A percentile compares a stretch with the other conserved stretches of the same genome.
Evolutionary conservation across 2,888 invertebrate genomes (phyloP).

Genomic region (Trilocha varians): DNA sequence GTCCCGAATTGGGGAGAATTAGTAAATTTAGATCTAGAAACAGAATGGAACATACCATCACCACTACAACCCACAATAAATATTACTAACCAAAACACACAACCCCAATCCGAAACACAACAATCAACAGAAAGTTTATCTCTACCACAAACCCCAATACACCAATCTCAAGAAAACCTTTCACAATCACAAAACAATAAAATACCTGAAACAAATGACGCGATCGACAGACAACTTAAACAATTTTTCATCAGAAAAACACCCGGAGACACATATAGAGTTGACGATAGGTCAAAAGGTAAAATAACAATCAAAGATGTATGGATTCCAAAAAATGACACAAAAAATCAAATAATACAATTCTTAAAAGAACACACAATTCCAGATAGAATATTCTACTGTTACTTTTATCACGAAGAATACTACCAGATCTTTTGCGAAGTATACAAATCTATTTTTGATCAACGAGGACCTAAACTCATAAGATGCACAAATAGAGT

Average conservation of each 20-base stretch:
- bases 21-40: constrained; percentile 6
- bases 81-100: not conserved
- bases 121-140: no score
- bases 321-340: constrained; percentile 14
- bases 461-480: constrained; percentile 16
- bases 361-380: constrained; percentile 14
- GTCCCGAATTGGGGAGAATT: not conserved
- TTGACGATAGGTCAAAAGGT: constrained; percentile 17
- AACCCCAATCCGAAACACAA: not conserved
- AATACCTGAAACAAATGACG: constrained; percentile 12
- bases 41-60: constrained; percentile 8
- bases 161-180: not conserved
- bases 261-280: constrained; percentile 12
- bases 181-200: not conserved
- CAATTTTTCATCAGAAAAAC: constrained; percentile 18
- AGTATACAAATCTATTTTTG: constrained; percentile 14
- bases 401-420: constrained; percentile 15
- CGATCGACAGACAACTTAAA: constrained; percentile 20
- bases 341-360: constrained; percentile 13
- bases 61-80: constrained; percentile 1
- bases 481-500: constrained; percentile 12
- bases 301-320: constrained; percentile 15
- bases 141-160: not conserved
- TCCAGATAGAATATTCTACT: constrained; percentile 12
- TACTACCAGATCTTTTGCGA: constrained; percentile 3